Percentiles rank a stretch among this genome's conserved stretches.
Evolutionary conservation across 2,797 vertebrate species (phyloP).

Genomic region (Xenops minutus): DNA sequence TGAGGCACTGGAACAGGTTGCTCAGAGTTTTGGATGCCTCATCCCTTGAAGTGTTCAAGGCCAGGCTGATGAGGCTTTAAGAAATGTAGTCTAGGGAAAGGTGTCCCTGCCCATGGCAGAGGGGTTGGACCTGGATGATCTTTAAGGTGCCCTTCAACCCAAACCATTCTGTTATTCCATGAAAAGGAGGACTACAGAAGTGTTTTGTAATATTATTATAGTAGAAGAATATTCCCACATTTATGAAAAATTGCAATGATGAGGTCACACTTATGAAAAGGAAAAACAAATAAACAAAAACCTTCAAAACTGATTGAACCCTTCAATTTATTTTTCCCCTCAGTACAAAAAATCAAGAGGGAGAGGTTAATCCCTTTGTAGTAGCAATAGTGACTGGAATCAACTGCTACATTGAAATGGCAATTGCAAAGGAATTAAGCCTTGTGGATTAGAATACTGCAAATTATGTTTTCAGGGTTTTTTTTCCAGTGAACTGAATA

Average conservation of each 20-base stretch:
- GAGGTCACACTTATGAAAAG: not conserved
- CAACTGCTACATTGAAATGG: not conserved
- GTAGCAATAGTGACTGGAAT: not conserved
- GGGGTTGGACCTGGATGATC: fast-evolving
- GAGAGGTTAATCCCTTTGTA: conserved; percentile 14
- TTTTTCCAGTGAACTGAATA: not conserved
- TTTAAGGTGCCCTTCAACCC: not conserved
- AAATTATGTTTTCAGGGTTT: not conserved
- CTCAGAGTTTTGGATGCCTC: not conserved
- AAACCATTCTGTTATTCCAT: not conserved
- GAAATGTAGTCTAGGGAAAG: not conserved
- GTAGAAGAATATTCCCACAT: not conserved
- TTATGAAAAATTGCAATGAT: not conserved
- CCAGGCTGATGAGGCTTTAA: not conserved
- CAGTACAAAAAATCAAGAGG: not conserved
- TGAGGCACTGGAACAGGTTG: not conserved
- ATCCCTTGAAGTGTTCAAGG: not conserved
- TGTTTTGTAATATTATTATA: not conserved
- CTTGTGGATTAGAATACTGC: conserved; percentile 28
- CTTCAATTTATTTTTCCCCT: not conserved
- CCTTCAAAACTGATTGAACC: not conserved
- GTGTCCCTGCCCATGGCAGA: not conserved
- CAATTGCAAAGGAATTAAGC: conserved; percentile 5
- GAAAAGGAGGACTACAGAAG: not conserved
- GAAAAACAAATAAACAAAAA: not conserved